Base-by-base conservation (phyloP, 2,888 invertebrate species). In the Hermaeophaga mercurialis region DNA sequence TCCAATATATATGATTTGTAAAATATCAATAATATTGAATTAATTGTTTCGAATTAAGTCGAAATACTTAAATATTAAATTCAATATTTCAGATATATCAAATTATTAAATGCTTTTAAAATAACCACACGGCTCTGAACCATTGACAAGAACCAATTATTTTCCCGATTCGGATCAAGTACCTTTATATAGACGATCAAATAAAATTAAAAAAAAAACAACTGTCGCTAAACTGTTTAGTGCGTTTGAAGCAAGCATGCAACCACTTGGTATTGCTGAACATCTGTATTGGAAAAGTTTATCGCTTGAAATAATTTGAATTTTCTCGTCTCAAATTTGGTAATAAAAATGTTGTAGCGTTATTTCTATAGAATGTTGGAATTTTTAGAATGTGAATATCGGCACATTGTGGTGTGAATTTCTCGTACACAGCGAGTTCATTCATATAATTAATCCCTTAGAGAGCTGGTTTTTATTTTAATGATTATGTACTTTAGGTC, bases 201-300 rank as follows among this genome's bases (percentile, higher is more conserved):
- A 50, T 50, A 33, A 43, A 33, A 43, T 15, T 43, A 44, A 33
- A 52, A 41, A 43, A 38, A 52, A 11, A 22, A 22, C 26, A 43
- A 52, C 52, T 18, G 52, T 52, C 43, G 38, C 44, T 43, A 12
- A 43, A n/a, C n/a, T n/a, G n/a, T n/a, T n/a, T n/a, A n/a, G n/a
- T n/a, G n/a, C n/a, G n/a, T n/a, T n/a, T n/a, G n/a, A n/a, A n/a
- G n/a, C n/a, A n/a, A 33, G 43, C 34, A 31, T 15, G 28, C 24
- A 56, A 45, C 12, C 56, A 56, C 38, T 38, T 45, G 45, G 22
- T 19, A 45, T 24, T 43, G 26, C 17, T 19, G 45, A 56, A 56
- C 49, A 56, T 56, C 49, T 45, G 49, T 49, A 56, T 56, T 56
- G 56, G 49, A 50, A 45, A 56, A 56, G 50, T 56, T 56, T 56